Evolutionary conservation across 2,113 vertebrate species (phyloP).

Genomic region (Callocephalon fimbriatum): DNA sequence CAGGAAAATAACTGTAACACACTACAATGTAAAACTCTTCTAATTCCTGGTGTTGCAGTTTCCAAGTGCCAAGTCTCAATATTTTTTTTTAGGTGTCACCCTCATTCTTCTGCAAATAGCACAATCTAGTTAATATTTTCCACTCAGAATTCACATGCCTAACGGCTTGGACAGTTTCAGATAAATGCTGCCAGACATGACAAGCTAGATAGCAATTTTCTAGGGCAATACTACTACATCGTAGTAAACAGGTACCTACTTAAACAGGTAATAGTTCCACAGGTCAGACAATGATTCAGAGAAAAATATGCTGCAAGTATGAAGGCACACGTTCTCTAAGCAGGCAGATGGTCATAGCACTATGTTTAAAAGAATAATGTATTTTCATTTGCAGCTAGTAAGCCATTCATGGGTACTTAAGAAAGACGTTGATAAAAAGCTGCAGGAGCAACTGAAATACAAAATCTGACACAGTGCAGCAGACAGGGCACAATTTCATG

Average conservation of each 20-base stretch:
- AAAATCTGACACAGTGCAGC: not conserved
- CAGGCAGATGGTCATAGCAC: not conserved
- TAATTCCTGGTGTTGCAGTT: not conserved
- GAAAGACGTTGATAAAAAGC: not conserved
- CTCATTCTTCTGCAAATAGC: constrained; percentile 18
- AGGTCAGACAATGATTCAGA: not conserved
- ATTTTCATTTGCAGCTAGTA: not conserved
- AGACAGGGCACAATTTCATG: not conserved
- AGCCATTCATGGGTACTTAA: not conserved
- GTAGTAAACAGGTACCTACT: not conserved
- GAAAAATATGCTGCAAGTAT: not conserved
- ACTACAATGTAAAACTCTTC: not conserved
- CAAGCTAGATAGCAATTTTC: not conserved
- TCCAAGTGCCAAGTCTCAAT: not conserved
- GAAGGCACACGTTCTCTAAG: not conserved
- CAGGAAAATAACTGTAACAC: not conserved
- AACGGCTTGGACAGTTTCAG: not conserved
- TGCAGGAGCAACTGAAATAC: not conserved
- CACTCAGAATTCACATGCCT: not conserved
- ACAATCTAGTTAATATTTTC: constrained; percentile 42
- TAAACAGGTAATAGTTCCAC: not conserved
- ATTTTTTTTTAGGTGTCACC: not conserved
- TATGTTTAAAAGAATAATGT: not conserved
- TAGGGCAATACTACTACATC: not conserved
- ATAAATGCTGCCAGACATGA: not conserved